These are phyloP conservation scores for Poicephalus meyeri DNA, from an alignment of 2,113 vertebrate genomes.

Conservation along the genomic window DNA sequence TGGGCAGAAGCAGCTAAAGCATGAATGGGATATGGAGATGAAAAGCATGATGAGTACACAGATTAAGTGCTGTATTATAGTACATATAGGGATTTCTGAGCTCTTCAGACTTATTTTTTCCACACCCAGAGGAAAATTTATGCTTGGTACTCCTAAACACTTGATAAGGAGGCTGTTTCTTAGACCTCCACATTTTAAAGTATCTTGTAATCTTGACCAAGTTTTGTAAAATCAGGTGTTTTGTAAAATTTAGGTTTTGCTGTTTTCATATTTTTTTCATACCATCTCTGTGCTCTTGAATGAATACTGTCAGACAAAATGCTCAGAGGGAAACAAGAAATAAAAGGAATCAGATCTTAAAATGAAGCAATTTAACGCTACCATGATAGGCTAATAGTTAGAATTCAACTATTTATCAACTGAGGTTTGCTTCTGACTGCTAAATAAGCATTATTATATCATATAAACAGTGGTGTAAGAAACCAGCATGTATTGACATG, in stretches of 20 bases:
- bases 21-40: neutral
- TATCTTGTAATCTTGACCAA: neutral
- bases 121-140: neutral
- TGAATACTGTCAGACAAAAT: neutral
- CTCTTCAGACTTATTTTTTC: neutral
- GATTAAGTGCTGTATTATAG: neutral
- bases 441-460: neutral
- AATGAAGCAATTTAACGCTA: neutral
- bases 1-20: neutral
- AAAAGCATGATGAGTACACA: neutral
- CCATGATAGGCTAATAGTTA: neutral
- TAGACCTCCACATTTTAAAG: neutral
- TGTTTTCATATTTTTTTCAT: neutral
- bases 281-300: neutral
- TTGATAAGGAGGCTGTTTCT: neutral
- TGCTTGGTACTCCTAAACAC: neutral
- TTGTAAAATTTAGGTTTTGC: neutral
- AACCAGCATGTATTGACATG: fast-evolving
- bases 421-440: neutral
- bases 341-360: neutral
- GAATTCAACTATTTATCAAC: neutral
- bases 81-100: neutral
- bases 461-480: neutral
- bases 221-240: neutral
- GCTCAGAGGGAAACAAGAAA: neutral